A percentile compares a stretch with the other conserved stretches of the same genome.
Evolutionary conservation across 2,113 vertebrate species (phyloP).

Genomic region (Ctenodactylus gundi): DNA sequence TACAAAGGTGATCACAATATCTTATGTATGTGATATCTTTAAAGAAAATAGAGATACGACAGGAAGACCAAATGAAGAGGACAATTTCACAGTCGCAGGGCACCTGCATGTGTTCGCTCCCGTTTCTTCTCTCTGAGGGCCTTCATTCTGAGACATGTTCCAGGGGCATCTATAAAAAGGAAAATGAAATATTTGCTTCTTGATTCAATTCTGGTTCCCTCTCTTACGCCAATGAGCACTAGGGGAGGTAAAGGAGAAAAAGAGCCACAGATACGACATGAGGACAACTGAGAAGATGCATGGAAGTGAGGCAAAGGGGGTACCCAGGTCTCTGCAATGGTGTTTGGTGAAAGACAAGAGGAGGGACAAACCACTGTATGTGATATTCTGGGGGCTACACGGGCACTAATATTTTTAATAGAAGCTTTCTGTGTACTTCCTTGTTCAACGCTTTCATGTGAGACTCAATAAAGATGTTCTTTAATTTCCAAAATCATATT

Average conservation of each 20-base stretch:
- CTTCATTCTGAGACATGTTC: neutral
- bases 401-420: neutral
- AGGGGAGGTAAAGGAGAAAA: neutral
- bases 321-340: neutral
- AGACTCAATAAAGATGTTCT: neutral
- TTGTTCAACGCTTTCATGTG: neutral
- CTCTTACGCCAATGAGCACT: neutral
- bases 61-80: neutral
- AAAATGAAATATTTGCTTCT: neutral
- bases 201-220: neutral
- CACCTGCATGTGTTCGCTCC: neutral
- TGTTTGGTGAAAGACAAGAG: neutral
- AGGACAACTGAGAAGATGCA: neutral
- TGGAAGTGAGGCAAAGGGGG: neutral
- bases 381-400: neutral
- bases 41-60: neutral
- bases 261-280: neutral
- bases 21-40: neutral
- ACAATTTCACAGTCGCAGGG: neutral
- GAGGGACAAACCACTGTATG: neutral
- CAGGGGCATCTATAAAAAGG: constrained; percentile 1
- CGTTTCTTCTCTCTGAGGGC: neutral
- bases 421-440: neutral
- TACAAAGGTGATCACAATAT: neutral
- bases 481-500: neutral